Base-by-base conservation (phyloP, 2,113 vertebrate species). In the Micronycteris hirsuta region DNA sequence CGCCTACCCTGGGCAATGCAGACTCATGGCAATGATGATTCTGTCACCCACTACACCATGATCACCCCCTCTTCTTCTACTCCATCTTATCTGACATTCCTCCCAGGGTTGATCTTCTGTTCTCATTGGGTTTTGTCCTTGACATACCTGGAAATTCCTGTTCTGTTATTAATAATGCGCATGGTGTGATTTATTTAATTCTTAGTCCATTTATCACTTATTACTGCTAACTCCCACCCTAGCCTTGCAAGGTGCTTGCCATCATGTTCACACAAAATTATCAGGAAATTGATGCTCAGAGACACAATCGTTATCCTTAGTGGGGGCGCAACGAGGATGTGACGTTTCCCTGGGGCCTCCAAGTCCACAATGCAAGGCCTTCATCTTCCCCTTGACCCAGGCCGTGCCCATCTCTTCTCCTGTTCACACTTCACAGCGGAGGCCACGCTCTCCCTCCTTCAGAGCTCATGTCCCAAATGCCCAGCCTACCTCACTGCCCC, bases 361-460 rank as follows among this genome's bases (percentile, higher is more conserved):
- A 2, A 76, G 31, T 28, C 19, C 67, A 38, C 1, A 8, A 70
- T 10, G 8, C n/a, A 77, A 17, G 31, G 45, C 33, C 31, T 36
- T n/a, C 47, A 54, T 56, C 67, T 24, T 33, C 11, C 15, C 43
- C 28, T 74, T 17, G 54, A 5, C 54, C 31, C 17, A 5, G 70
- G 41, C 54, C 7, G 16, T 4, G 54, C 41, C 26, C 26, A 13
- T 12, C 24, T 52, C 36, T 36, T 24, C 28, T 43, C 26, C 16
- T 6, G 8, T 7, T 43, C 67, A n/a, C 26, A 5, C 67, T 16
- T 71, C 68, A 15, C 20, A 41, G 1, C 74, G n/a, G 0, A 45
- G 10, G n/a, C 11, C 17, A 33, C 0, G 0, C 22, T 9, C 31
- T 45, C 47, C 52, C 24, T 45, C 6, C 38, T 9, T 47, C 65